Evolutionary conservation across 2,113 vertebrate genomes (phyloP), one percentile per base, ranked within the genome.

Genomic region (Eublepharis macularius): DNA sequence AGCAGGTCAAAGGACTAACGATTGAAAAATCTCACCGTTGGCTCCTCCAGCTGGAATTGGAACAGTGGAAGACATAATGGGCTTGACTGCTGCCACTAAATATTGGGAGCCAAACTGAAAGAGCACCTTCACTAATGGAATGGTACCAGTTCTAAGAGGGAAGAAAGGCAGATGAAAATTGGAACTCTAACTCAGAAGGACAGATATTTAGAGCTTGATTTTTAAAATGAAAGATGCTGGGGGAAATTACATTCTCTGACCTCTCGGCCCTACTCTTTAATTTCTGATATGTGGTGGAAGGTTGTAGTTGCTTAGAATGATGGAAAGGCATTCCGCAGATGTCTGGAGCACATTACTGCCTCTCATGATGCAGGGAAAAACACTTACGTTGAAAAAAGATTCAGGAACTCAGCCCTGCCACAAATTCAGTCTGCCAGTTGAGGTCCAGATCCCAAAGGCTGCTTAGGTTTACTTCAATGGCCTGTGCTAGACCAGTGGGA

Each of bases 1-100:
- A 84, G 82, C 80, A 87, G 74, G 86, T 88, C 89, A 45, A 79
- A 93, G 63, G 91, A 84, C 4, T 21, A 85, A 82, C 0, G 4
- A 84, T 49, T 78, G 72, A 80, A 87, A 91, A 63, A 90, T 65
- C 60, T 4, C 83, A n/a, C 2, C 73, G 69, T 4, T 80, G 32
- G 2, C 81, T 84, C 45, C 80, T 88, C n/a, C 63, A 16, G 19
- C 57, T 13, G 87, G 81, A 63, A 74, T 6, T 24, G 68, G 87
- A 89, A 76, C 79, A 34, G 90, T 32, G 81, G 81, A 88, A 85
- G 49, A 45, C 43, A 51, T 60, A 68, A 70, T 70, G 68, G 84
- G 78, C 45, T 63, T 90, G 73, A 82, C 5, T n/a, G n/a, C 60
- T 75, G 81, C 81, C 69, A 47, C 70, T 75, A 65, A 57, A 75